Percentiles rank a stretch among this genome's conserved stretches.
phyloP scores from a whole-genome alignment of 2,888 invertebrate species.

The Stramonita haemastoma region DNA sequence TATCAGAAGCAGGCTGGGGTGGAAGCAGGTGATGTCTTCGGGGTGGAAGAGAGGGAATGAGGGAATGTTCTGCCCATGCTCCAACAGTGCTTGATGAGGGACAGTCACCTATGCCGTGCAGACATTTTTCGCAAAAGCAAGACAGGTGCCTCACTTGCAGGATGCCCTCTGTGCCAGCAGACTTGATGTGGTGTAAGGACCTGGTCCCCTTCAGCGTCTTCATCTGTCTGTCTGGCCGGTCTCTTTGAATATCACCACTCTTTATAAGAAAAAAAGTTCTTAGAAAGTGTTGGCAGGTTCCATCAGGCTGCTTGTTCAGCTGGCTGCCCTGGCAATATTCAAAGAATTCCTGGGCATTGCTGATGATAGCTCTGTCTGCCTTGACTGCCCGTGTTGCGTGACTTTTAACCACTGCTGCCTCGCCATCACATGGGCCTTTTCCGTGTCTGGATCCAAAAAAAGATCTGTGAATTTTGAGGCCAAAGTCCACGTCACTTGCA shows the following conservation, averaged over 20 bases:
- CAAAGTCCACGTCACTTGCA: background rate
- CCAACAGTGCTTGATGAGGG: too few relatives aligned
- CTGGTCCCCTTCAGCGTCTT: background rate
- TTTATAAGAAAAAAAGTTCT: background rate
- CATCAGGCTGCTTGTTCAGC: constrained; percentile 6
- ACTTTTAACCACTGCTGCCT: background rate
- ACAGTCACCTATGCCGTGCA: too few relatives aligned
- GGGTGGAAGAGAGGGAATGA: too few relatives aligned
- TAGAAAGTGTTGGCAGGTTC: background rate
- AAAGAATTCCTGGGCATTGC: background rate
- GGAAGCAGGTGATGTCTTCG: too few relatives aligned
- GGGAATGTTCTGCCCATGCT: too few relatives aligned
- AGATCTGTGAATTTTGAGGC: background rate
- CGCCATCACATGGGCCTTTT: constrained; percentile 21
- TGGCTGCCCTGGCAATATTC: background rate
- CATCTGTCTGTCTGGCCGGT: background rate
- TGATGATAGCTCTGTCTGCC: background rate
- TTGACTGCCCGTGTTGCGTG: background rate
- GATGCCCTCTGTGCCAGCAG: too few relatives aligned
- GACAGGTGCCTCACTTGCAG: too few relatives aligned
- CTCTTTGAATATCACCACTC: background rate
- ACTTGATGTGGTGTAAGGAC: background rate
- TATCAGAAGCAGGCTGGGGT: too few relatives aligned
- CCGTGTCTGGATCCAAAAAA: constrained; percentile 25
- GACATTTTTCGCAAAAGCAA: too few relatives aligned